phyloP scores from a whole-genome alignment of 2,113 vertebrate genomes.

The Anthoscopus minutus region DNA sequence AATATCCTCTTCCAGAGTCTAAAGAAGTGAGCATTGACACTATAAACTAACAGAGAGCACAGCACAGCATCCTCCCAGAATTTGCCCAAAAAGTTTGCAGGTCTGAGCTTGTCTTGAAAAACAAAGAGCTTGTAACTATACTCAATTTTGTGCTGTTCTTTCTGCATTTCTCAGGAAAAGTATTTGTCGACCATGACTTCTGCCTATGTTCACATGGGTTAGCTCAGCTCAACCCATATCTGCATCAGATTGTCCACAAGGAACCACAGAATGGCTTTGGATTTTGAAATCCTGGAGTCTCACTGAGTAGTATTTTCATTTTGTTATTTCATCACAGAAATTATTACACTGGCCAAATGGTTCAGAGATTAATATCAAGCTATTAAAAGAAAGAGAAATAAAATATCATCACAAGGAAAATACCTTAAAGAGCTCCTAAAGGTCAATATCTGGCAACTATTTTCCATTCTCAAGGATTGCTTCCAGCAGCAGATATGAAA shows the following conservation, averaged over 20 bases:
- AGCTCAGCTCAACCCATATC: neutral
- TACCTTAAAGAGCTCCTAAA: neutral
- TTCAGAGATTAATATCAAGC: neutral
- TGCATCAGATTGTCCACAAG: neutral
- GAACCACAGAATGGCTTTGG: neutral
- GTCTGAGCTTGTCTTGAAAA: neutral
- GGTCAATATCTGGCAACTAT: neutral
- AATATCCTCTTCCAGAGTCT: neutral
- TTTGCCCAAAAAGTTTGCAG: neutral
- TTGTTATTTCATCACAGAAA: neutral
- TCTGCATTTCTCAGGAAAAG: neutral
- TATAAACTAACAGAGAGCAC: neutral
- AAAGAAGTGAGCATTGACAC: neutral
- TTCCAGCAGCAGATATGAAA: neutral
- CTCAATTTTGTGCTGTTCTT: neutral
- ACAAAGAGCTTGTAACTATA: neutral
- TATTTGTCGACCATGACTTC: neutral
- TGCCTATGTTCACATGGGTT: neutral
- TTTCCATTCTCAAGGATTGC: neutral
- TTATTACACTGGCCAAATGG: neutral
- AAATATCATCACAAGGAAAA: neutral
- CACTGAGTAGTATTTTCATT: neutral
- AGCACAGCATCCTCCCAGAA: neutral
- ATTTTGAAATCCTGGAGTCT: neutral
- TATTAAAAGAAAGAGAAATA: neutral